Percentiles rank a stretch among this genome's conserved stretches.
These are phyloP conservation scores for Heliconius eleuchia DNA, from an alignment of 1,140 invertebrate species.

Conservation along the genomic window DNA sequence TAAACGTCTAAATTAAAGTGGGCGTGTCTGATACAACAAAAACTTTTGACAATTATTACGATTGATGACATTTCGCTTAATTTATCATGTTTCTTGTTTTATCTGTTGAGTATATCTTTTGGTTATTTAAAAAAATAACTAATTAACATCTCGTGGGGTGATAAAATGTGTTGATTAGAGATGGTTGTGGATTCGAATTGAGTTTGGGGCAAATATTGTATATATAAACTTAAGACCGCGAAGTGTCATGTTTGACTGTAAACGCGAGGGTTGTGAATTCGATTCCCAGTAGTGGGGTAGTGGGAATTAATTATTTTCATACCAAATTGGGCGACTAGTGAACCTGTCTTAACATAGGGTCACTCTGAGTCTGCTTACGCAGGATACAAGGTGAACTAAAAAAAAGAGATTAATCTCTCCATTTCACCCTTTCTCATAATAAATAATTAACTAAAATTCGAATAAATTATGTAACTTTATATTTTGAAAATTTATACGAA, in stretches of 20 bases:
- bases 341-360: too few relatives aligned
- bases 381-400: too few relatives aligned
- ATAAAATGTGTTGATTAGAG: not conserved
- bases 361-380: too few relatives aligned
- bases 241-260: too few relatives aligned
- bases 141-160: not conserved
- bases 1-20: not conserved
- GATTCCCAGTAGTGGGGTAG: too few relatives aligned
- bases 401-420: too few relatives aligned
- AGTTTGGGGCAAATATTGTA: not conserved
- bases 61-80: not conserved
- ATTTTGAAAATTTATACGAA: not conserved
- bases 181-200: not conserved
- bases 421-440: too few relatives aligned
- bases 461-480: not conserved
- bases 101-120: not conserved
- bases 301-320: too few relatives aligned
- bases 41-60: slow-evolving; percentile 14
- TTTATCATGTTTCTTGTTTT: slow-evolving; percentile 9
- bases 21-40: not conserved
- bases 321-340: too few relatives aligned
- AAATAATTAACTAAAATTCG: too few relatives aligned
- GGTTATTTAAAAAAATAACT: not conserved
- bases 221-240: too few relatives aligned
- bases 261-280: too few relatives aligned